Base-by-base conservation (phyloP, 2,797 vertebrate species). In the Eulemur albifrons region DNA sequence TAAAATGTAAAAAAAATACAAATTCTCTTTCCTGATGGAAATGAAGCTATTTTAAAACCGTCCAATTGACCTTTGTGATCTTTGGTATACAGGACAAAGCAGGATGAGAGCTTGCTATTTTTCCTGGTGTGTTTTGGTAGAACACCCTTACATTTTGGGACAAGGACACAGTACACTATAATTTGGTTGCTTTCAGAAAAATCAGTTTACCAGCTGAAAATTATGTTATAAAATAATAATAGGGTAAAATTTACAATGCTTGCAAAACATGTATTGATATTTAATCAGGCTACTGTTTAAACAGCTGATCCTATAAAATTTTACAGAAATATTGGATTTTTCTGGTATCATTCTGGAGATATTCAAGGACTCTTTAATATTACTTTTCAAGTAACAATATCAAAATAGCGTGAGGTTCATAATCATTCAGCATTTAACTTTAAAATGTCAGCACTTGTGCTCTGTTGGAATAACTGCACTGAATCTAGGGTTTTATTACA, bases 251-350 rank as follows among this genome's bases (percentile, higher is more conserved):
- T 97, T 97, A 96, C 76, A 96, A 67, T 2, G 80, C 72, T 98
- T 97, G 93, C 94, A 98, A 97, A 98, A 92, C 67, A 96, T 32
- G 35, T 98, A 97, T 96, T 97, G 98, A 95, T 97, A 97, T 98
- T 97, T 98, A 98, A 98, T 98, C 93, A 95, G 59, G 35, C 88
- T 96, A 45, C 88, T 96, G 94, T 97, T 98, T 97, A 94, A 97
- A 97, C 70, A 96, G 77, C 90, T 98, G 94, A 93, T 95, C 45
- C 91, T 86, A 80, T 95, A 81, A 91, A 92, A 95, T 95, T 98
- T 98, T 97, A 86, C 61, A 91, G 76, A 97, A 97, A 98, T 95
- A 94, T 77, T 96, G 90, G 65, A 95, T 92, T 79, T 80, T 83
- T 96, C 72, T 96, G 57, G 69, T 94, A 83, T 70, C 57, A 79